A percentile compares a stretch with the other conserved stretches of the same genome.
phyloP scores from a whole-genome alignment of 1,140 invertebrate genomes.

The Ephestia elutella region DNA sequence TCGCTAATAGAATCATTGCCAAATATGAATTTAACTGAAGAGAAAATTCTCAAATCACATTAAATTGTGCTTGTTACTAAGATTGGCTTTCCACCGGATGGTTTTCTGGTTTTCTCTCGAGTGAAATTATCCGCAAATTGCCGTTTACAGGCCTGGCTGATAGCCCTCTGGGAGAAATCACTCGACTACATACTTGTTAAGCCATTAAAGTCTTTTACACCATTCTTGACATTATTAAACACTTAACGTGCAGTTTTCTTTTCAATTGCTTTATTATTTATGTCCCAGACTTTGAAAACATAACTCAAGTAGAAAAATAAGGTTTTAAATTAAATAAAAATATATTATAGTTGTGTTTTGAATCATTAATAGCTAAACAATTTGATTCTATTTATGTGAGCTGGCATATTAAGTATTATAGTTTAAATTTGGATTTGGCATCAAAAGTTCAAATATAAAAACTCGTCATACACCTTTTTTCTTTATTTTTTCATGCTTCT shows the following conservation, averaged over 20 bases:
- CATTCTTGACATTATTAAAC: neutral
- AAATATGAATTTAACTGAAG: neutral
- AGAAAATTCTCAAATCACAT: neutral
- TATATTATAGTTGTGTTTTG: no score
- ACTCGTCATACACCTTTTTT: no score
- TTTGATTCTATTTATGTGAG: no score
- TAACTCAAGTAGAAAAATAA: no score
- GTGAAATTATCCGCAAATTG: slow-evolving; percentile 24
- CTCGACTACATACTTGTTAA: neutral
- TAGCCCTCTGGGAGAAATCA: slow-evolving; percentile 5
- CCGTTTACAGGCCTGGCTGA: slow-evolving; percentile 1
- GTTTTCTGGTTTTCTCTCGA: slow-evolving; percentile 9
- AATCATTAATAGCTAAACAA: no score
- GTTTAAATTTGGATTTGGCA: no score
- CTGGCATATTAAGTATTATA: no score
- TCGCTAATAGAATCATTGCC: neutral
- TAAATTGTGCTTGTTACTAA: neutral
- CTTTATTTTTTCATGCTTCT: no score
- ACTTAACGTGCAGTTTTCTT: neutral
- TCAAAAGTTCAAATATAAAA: no score
- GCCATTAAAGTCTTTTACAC: neutral
- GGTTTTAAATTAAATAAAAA: no score
- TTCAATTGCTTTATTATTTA: neutral
- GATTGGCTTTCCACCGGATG: slow-evolving; percentile 2
- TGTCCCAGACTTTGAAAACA: no score